A percentile compares a stretch with the other conserved stretches of the same genome.
These are phyloP conservation scores for Heliconius ismenius DNA, from an alignment of 2,888 invertebrate species.

Conservation along the genomic window DNA sequence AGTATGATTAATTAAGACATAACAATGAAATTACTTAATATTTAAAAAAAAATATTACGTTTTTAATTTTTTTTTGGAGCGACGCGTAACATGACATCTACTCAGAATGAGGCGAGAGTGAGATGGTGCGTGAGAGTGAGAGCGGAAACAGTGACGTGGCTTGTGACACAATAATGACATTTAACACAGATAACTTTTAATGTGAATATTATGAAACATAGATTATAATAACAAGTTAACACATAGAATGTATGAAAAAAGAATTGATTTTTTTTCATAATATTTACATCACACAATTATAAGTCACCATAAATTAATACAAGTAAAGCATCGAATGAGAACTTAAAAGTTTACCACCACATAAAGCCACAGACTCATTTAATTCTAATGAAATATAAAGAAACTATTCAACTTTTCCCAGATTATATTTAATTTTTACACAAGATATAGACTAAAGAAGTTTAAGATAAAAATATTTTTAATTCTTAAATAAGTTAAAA, in stretches of 20 bases:
- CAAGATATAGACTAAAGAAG: not conserved
- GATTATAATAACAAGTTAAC: slow-evolving; percentile 8
- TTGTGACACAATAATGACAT: slow-evolving; percentile 58
- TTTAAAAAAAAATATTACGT: not conserved
- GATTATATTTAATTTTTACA: slow-evolving; percentile 6
- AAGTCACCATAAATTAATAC: slow-evolving; percentile 34
- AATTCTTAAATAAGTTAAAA: slow-evolving; percentile 7
- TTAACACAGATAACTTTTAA: slow-evolving; percentile 37
- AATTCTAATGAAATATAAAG: not conserved
- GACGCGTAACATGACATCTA: slow-evolving; percentile 56
- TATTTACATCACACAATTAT: slow-evolving; percentile 38
- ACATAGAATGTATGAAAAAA: not conserved
- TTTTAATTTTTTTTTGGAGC: slow-evolving; percentile 36
- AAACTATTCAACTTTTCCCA: not conserved
- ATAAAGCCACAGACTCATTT: slow-evolving; percentile 34
- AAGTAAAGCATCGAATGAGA: slow-evolving; percentile 34
- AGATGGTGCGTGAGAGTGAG: slow-evolving; percentile 79
- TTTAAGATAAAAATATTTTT: not conserved
- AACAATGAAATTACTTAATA: not conserved
- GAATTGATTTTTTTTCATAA: slow-evolving; percentile 28
- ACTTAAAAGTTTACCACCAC: slow-evolving; percentile 34
- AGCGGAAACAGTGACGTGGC: slow-evolving; percentile 79
- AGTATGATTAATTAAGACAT: slow-evolving; percentile 16
- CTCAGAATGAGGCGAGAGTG: slow-evolving; percentile 76
- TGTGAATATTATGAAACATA: slow-evolving; percentile 41